Evolutionary conservation across 2,797 vertebrate species (phyloP).

Genomic region (Paratrypauchen microcephalus): DNA sequence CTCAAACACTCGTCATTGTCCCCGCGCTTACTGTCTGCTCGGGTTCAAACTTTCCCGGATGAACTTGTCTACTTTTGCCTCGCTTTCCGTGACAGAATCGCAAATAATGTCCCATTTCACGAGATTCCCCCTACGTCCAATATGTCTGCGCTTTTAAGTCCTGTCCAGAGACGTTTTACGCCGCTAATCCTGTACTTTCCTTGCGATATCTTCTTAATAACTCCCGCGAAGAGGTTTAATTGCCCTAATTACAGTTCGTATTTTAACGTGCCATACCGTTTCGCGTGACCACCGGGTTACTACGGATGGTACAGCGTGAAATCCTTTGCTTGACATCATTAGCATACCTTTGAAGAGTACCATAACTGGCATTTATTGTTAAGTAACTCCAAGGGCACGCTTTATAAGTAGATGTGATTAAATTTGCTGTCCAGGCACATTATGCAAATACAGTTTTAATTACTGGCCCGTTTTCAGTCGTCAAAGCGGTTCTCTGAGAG

Average conservation of each 20-base stretch:
- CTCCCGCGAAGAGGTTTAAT: constrained; percentile 66
- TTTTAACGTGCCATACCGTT: constrained; percentile 44
- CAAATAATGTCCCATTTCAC: constrained; percentile 49
- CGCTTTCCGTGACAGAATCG: constrained; percentile 34
- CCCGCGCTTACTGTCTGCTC: constrained; percentile 8
- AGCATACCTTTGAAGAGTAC: constrained; percentile 54
- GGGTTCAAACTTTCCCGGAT: constrained; percentile 49
- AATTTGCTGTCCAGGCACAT: constrained; percentile 72
- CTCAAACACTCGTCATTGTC: neutral
- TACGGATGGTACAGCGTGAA: constrained; percentile 26
- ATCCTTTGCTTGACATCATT: constrained; percentile 59
- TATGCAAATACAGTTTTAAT: constrained; percentile 77
- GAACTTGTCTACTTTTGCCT: constrained; percentile 38
- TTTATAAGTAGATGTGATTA: constrained; percentile 58
- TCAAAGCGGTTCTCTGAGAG: constrained; percentile 62
- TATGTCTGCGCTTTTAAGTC: constrained; percentile 73
- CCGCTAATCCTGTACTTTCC: constrained; percentile 65
- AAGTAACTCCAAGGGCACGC: constrained; percentile 59
- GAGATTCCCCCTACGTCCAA: constrained; percentile 24
- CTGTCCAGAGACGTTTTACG: constrained; percentile 68
- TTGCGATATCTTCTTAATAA: constrained; percentile 66
- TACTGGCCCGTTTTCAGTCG: constrained; percentile 66
- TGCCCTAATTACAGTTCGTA: constrained; percentile 54
- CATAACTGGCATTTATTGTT: constrained; percentile 36
- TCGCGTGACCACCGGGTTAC: constrained; percentile 45